These are phyloP conservation scores for Anoura caudifer DNA, from an alignment of 2,113 vertebrate species.

Conservation along the genomic window DNA sequence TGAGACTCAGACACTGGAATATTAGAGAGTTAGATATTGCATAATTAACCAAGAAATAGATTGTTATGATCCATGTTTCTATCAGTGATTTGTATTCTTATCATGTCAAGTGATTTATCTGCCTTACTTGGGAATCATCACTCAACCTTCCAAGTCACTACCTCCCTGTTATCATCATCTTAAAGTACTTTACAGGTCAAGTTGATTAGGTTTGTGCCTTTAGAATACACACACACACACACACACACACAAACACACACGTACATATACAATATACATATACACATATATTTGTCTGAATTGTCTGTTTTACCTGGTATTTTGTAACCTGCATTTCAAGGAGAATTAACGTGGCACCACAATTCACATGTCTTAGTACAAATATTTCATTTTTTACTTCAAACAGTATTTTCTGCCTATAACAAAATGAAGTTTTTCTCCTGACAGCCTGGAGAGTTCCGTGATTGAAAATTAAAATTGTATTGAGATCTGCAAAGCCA, in stretches of 20 bases:
- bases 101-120: conserved; percentile 35
- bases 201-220: neutral
- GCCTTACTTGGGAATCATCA: neutral
- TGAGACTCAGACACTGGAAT: neutral
- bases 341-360: neutral
- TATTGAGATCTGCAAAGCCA: neutral
- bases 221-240: neutral
- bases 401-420: neutral
- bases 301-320: neutral
- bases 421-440: neutral
- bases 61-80: neutral
- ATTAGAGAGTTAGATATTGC: neutral
- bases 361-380: conserved; percentile 24
- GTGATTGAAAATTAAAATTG: neutral
- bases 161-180: conserved; percentile 15
- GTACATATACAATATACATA: too few species aligned
- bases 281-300: neutral
- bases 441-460: neutral
- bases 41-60: neutral
- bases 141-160: conserved; percentile 36
- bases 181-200: conserved; percentile 15
- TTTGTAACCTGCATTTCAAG: neutral
- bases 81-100: conserved; percentile 3
- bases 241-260: too few species aligned
- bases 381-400: conserved; percentile 29